Evolutionary conservation across 2,888 invertebrate genomes (phyloP).

Genomic region (Cosmorhoe ocellata): DNA sequence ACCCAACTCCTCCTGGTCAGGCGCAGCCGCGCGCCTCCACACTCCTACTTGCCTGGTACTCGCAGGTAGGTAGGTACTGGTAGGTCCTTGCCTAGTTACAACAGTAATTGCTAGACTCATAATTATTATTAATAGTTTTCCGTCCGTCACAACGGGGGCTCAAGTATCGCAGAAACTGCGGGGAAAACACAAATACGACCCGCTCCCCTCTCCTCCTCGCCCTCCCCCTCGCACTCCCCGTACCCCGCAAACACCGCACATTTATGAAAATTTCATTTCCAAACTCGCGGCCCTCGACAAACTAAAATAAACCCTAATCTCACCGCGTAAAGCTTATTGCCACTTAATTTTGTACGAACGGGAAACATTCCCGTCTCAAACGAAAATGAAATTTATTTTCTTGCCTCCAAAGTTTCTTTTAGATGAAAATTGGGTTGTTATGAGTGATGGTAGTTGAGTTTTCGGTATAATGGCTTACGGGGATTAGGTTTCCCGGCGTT

Average conservation of each 20-base stretch:
- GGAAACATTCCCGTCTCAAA: constrained; percentile 50
- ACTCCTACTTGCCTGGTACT: constrained; percentile 5
- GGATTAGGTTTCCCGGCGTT: constrained; percentile 77
- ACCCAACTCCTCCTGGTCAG: no score
- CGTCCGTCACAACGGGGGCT: constrained; percentile 59
- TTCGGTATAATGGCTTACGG: constrained; percentile 75
- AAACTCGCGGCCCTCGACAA: constrained; percentile 55
- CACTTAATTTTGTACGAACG: constrained; percentile 56
- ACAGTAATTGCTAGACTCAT: constrained; percentile 41
- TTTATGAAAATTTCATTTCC: constrained; percentile 81
- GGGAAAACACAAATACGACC: constrained; percentile 69
- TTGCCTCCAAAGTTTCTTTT: constrained; percentile 53
- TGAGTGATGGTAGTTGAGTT: constrained; percentile 66
- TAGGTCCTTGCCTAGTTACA: no score
- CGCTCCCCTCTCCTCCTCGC: constrained; percentile 35
- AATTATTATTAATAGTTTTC: constrained; percentile 73
- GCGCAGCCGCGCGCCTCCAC: no score
- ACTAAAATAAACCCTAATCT: constrained; percentile 70
- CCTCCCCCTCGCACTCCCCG: constrained; percentile 27
- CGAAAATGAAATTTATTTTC: constrained; percentile 58
- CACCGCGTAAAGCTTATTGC: constrained; percentile 63
- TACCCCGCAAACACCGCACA: constrained; percentile 45
- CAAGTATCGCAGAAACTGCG: constrained; percentile 62
- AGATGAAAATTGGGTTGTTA: constrained; percentile 40
- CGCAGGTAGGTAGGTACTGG: no score